Percentiles rank a stretch among this genome's conserved stretches.
Conservation (phyloP, 37 sponge, comb jelly and placozoan genomes). For the Halisarca cf. caerulea region DNA sequence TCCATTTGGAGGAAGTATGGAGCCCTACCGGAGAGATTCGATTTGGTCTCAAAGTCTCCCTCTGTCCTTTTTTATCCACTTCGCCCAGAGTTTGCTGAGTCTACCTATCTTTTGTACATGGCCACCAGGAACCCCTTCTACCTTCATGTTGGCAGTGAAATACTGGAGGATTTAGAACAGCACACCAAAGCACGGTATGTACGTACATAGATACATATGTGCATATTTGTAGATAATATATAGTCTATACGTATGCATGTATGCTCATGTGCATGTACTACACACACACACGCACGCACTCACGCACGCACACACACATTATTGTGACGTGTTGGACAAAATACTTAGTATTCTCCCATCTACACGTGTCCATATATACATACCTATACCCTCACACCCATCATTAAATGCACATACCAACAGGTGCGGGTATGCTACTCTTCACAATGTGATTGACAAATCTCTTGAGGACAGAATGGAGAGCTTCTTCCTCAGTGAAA, state of each 20-base stretch:
- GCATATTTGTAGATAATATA: background rate
- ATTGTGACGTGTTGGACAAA: too few species aligned
- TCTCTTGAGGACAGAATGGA: slow-evolving; percentile 96
- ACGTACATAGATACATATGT: background rate
- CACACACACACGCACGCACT: too few species aligned
- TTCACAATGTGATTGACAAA: slow-evolving; percentile 91
- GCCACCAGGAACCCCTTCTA: slow-evolving; percentile 97
- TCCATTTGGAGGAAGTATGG: slow-evolving; percentile 89
- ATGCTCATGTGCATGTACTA: too few species aligned
- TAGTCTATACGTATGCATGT: too few species aligned
- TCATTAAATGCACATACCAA: background rate
- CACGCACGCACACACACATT: too few species aligned
- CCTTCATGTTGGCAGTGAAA: slow-evolving; percentile 90
- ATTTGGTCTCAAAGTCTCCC: slow-evolving; percentile 74
- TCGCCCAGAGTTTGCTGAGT: slow-evolving; percentile 94
- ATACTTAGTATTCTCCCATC: too few species aligned
- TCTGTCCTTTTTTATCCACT: slow-evolving; percentile 91
- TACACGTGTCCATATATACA: too few species aligned
- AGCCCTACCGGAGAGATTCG: slow-evolving; percentile 91
- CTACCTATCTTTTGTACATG: slow-evolving; percentile 94
- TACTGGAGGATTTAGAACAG: slow-evolving; percentile 79
- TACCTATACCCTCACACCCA: too few species aligned
- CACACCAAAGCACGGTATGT: slow-evolving; percentile 71
- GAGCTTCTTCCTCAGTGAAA: slow-evolving; percentile 99
- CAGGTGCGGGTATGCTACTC: slow-evolving; percentile 96